Conservation (phyloP, 92 coral and sea anemone genomes). For the Scolanthus callimorphus region DNA sequence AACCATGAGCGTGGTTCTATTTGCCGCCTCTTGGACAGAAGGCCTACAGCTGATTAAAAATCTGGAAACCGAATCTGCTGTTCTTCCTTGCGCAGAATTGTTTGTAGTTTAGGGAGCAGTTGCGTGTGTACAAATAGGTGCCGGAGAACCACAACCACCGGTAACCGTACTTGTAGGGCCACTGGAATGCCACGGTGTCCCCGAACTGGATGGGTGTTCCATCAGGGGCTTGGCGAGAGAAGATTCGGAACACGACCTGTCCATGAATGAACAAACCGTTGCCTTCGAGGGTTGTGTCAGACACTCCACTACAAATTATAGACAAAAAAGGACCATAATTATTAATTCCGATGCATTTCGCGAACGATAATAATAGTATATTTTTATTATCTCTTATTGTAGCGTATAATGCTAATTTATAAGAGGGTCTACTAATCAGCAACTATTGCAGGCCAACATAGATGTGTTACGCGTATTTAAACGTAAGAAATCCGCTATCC, state of each 20-base stretch:
- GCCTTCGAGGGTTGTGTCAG: conserved; percentile 22
- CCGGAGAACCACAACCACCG: conserved; percentile 44
- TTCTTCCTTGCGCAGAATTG: conserved; percentile 31
- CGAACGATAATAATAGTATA: too few relatives aligned
- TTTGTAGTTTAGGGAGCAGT: conserved; percentile 31
- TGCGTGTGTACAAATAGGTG: conserved; percentile 24
- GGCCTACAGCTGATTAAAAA: conserved; percentile 62
- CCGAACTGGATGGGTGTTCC: conserved; percentile 58
- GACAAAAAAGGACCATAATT: too few relatives aligned
- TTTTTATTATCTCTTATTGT: too few relatives aligned
- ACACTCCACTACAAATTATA: too few relatives aligned
- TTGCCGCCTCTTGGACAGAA: too few relatives aligned
- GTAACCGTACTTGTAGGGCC: conserved; percentile 11
- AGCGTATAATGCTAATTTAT: too few relatives aligned
- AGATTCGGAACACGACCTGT: conserved; percentile 49
- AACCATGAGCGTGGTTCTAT: too few relatives aligned
- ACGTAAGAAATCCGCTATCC: too few relatives aligned
- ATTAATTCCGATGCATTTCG: too few relatives aligned
- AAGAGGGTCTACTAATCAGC: too few relatives aligned
- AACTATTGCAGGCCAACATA: too few relatives aligned
- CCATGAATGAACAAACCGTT: conserved; percentile 25
- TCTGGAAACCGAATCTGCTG: conserved; percentile 38
- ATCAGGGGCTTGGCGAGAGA: conserved; percentile 42
- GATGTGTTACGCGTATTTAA: too few relatives aligned
- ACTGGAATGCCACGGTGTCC: conserved; percentile 56